Evolutionary conservation across 1,140 invertebrate species (phyloP), one percentile per base, ranked within the genome.

Genomic region (Drosophila albomicans): DNA sequence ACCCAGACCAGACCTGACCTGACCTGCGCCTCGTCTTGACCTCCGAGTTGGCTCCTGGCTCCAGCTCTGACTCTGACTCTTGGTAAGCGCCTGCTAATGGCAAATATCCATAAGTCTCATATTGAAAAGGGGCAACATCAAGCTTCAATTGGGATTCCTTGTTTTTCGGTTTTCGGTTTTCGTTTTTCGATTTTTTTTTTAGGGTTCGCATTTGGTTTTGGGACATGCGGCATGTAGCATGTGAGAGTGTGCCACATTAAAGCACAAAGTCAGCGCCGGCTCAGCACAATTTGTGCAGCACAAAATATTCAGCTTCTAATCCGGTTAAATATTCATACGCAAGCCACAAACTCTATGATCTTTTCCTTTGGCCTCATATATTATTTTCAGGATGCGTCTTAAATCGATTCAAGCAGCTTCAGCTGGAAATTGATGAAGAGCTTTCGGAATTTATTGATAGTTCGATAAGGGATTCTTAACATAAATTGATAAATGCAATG

Each of bases 61-160:
- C 16, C 20, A 20, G 20, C 20, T 20, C 20, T 20, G 20, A 20
- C 48, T 25, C 8, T 6, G 35, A 15, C 28, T 49, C 35, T n/a
- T 11, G 25, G 56, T 49, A 51, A 59, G 30, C 35, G 32, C 13
- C 69, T 49, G 43, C 51, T 73, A 73, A 73, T 73, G 62, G 62
- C 62, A 65, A 58, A 67, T 32, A 59, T 59, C 32, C 28, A 66
- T 71, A 71, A 57, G 69, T 57, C 43, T 57, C 35, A 38, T 30
- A 38, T 20, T 46, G 61, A 64, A 66, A 57, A 15, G 45, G 52
- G 52, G n/a, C 28, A 48, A 15, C 45, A 15, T 3, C 41, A 35
- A 35, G 28, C n/a, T 54, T 8, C n/a, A 52, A 30, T 52, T 30
- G 49, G 49, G 25, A 11, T n/a, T 6, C 49, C 25, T 15, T n/a